Base-by-base conservation (phyloP, 1,140 invertebrate species). In the Holcopasites calliopsidis region DNA sequence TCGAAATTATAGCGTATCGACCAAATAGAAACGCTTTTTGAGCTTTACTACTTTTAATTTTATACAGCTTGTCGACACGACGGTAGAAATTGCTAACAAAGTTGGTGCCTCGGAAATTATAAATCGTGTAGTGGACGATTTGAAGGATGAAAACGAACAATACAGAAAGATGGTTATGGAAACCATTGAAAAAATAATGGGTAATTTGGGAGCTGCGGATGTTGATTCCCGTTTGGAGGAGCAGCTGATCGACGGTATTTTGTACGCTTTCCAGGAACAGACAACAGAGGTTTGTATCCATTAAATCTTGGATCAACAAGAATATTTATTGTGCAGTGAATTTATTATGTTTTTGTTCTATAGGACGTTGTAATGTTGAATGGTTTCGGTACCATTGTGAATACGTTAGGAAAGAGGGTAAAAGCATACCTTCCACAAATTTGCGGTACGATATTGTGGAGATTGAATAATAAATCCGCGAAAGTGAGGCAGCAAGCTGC, bases 121-220 rank as follows among this genome's bases (percentile, higher is more conserved):
- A 65, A 98, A 98, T 89, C 94, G 99, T 64, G 98, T 99, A 50
- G 99, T 99, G 0, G 99, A 99, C 87, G 99, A 99, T 92, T 92
- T 99, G 40, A 99, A 99, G 92, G 99, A 99, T 91, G 99, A 99
- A 92, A 99, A 99, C 91, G 99, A 99, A 91, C 98, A 99, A 86
- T 99, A 99, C 90, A 94, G 99, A 76, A 99, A 99, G 93, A 99
- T 99, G 99, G 99, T 99, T 0, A 99, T 99, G 98, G 99, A 99
- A 91, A 99, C 98, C 0, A 99, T 99, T 77, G 99, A 99, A 90
- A 99, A 99, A 91, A 97, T 99, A 71, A 98, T 99, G 94, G 97
- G 96, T 7, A 98, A 99, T 90, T 93, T 99, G 23, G 99, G 99
- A 42, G 98, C 98, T 0, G 97, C 98, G 0, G 99, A 99, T 90